These are phyloP conservation scores for Lemur catta DNA, from an alignment of 2,797 vertebrate species.

Conservation along the genomic window DNA sequence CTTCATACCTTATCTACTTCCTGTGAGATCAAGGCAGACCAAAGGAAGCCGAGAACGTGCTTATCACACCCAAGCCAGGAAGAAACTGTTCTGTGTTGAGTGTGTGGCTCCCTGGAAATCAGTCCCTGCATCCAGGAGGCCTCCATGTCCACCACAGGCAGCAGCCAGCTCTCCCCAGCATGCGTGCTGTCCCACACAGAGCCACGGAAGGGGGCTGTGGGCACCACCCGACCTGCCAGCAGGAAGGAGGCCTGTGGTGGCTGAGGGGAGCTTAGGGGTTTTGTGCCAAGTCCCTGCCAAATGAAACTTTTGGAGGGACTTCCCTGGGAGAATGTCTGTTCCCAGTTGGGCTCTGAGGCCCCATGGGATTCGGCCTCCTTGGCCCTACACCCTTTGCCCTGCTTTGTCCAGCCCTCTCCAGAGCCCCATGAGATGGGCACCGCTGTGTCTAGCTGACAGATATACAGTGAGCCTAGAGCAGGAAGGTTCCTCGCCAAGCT, in stretches of 20 bases:
- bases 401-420: neutral
- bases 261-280: neutral
- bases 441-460: neutral
- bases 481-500: neutral
- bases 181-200: neutral
- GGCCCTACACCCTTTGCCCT: neutral
- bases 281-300: neutral
- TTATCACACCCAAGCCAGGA: neutral
- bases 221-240: neutral
- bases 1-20: constrained; percentile 42
- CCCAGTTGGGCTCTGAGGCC: neutral
- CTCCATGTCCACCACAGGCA: neutral
- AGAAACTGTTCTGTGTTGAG: neutral
- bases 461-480: neutral
- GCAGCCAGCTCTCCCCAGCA: neutral
- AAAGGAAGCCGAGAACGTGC: constrained; percentile 29
- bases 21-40: constrained; percentile 22
- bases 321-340: neutral
- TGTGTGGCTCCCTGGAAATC: neutral
- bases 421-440: neutral
- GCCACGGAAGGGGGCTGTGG: neutral
- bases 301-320: neutral
- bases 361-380: neutral
- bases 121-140: neutral
- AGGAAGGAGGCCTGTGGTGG: neutral